A percentile compares a stretch with the other conserved stretches of the same genome.
These are phyloP conservation scores for Scaptomyza graminum DNA, from an alignment of 1,140 invertebrate species.

Conservation along the genomic window DNA sequence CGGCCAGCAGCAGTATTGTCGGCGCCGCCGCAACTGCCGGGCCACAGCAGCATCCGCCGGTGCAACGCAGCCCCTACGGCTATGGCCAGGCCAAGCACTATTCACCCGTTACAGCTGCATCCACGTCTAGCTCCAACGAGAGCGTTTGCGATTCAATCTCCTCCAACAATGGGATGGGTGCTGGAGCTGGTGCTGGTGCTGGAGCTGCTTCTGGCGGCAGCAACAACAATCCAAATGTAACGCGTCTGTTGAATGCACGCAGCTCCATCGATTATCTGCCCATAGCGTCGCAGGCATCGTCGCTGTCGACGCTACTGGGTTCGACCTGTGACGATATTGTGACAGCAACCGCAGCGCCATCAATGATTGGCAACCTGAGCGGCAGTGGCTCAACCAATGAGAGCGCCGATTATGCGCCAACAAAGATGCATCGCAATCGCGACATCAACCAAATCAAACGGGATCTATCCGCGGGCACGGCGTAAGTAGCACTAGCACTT, in stretches of 20 bases:
- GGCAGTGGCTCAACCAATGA: conserved; percentile 68
- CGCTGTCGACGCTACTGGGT: conserved; percentile 68
- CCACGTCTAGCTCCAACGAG: conserved; percentile 90
- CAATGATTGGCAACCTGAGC: conserved; percentile 61
- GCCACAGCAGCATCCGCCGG: conserved; percentile 74
- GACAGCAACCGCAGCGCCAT: conserved; percentile 65
- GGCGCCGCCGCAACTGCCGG: conserved; percentile 22
- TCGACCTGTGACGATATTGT: conserved; percentile 78
- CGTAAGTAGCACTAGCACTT: too few relatives aligned
- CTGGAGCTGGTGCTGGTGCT: conserved; percentile 7
- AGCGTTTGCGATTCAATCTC: conserved; percentile 87
- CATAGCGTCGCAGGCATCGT: conserved; percentile 63
- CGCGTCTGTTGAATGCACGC: conserved; percentile 46
- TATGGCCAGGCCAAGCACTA: conserved; percentile 76
- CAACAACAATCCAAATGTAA: conserved; percentile 45
- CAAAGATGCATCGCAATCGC: conserved; percentile 81
- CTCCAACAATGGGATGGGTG: conserved; percentile 84
- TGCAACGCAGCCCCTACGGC: conserved; percentile 66
- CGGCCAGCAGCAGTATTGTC: conserved; percentile 34
- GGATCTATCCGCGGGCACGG: conserved; percentile 74
- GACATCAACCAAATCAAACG: conserved; percentile 81
- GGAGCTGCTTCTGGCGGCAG: conserved; percentile 1
- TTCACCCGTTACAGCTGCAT: conserved; percentile 68
- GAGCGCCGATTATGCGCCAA: conserved; percentile 72
- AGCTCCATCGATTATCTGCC: conserved; percentile 67